phyloP scores from a whole-genome alignment of 2,888 invertebrate genomes.

The Crossocerus cetratus region DNA sequence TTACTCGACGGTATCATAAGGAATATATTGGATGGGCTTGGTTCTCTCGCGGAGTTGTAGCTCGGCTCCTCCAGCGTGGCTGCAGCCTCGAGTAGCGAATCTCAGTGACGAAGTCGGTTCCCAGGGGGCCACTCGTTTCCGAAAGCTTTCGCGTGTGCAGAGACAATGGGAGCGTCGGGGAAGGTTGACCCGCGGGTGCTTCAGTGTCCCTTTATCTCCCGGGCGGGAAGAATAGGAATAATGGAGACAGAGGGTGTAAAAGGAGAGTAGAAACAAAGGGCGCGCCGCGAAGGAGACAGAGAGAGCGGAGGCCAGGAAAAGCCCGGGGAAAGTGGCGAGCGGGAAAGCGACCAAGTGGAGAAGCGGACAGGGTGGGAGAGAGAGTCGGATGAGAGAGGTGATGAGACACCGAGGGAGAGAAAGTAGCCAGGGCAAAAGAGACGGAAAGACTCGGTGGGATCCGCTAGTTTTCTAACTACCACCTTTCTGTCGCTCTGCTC shows the following conservation, averaged over 20 bases:
- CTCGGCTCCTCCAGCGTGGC: too few relatives aligned
- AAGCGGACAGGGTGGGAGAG: neutral
- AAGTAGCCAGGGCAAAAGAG: neutral
- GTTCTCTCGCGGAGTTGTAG: too few relatives aligned
- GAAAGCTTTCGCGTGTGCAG: constrained; percentile 6
- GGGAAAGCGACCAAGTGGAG: neutral
- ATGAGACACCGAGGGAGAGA: constrained; percentile 3
- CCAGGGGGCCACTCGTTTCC: neutral
- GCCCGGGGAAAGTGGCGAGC: neutral
- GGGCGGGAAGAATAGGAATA: constrained; percentile 28
- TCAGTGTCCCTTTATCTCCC: constrained; percentile 32
- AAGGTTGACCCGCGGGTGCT: constrained; percentile 37
- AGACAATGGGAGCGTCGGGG: constrained; percentile 36
- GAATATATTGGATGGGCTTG: too few relatives aligned
- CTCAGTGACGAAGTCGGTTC: neutral
- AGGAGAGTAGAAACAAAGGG: constrained; percentile 27
- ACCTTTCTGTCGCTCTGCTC: constrained; percentile 40
- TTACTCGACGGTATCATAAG: too few relatives aligned
- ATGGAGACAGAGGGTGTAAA: constrained; percentile 38
- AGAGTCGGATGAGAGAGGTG: constrained; percentile 10
- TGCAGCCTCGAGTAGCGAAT: neutral
- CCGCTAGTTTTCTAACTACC: constrained; percentile 35
- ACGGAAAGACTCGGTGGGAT: constrained; percentile 8
- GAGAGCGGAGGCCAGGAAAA: neutral
- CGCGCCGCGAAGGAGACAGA: neutral